phyloP scores from a whole-genome alignment of 2,113 vertebrate genomes.

The Salvator merianae region DNA sequence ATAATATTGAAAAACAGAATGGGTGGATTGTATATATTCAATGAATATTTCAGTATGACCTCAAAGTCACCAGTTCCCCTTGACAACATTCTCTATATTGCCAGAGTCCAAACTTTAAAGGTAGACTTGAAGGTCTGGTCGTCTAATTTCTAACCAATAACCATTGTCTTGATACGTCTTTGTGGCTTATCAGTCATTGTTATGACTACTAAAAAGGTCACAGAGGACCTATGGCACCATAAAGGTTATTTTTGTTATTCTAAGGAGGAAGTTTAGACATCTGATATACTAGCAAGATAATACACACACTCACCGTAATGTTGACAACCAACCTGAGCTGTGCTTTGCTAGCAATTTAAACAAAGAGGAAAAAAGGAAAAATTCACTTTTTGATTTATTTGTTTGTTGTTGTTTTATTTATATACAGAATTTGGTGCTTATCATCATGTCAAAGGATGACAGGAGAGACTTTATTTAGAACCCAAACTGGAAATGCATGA shows the following conservation, averaged over 20 bases:
- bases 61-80: conserved; percentile 42
- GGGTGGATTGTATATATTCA: conserved; percentile 49
- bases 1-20: conserved; percentile 45
- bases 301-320: conserved; percentile 37
- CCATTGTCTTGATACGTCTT: conserved; percentile 55
- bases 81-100: conserved; percentile 30
- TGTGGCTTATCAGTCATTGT: conserved; percentile 79
- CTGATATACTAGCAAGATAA: conserved; percentile 64
- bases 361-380: neutral
- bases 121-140: conserved; percentile 27
- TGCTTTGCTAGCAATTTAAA: neutral
- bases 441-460: neutral
- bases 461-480: conserved; percentile 35
- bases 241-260: conserved; percentile 77
- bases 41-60: conserved; percentile 44
- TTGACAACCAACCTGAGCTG: conserved; percentile 24
- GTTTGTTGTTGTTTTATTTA: conserved; percentile 11
- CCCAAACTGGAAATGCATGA: conserved; percentile 39
- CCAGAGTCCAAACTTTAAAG: conserved; percentile 1
- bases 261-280: conserved; percentile 71
- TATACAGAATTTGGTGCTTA: neutral
- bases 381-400: neutral
- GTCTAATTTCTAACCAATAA: conserved; percentile 38
- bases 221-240: conserved; percentile 65
- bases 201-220: conserved; percentile 81